Base-by-base conservation (phyloP, 2,888 invertebrate genomes). In the Eulithis prunata region DNA sequence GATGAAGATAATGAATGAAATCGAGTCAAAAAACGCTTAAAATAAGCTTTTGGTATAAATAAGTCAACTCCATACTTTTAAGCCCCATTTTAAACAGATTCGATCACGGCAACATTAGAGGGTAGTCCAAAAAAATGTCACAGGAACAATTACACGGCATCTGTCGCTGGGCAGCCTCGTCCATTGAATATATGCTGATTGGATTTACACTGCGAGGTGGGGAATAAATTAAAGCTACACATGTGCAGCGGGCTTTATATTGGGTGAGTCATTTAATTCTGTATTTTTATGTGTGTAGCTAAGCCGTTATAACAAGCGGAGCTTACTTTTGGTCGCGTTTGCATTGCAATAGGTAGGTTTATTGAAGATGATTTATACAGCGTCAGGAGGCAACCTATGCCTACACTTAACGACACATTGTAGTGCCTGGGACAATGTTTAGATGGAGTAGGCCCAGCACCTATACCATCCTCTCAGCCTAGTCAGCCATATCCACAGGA, bases 121-220 rank as follows among this genome's bases (percentile, higher is more conserved):
- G 79, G 84, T 81, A 62, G 54, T 54, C 38, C 54, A 81, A 87
- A 92, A 90, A 92, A 90, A 89, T 87, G 90, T 88, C 90, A 81
- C 86, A 85, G 87, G 89, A 88, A 89, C 92, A 90, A 92, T 93
- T 93, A 91, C 88, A 85, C 83, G 89, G 90, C 92, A 93, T 91
- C 91, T 91, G 91, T 89, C 90, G 88, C 80, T 76, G 71, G 66
- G 61, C 63, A 57, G 59, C 53, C 64, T 61, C 73, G 28, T 51
- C 69, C 75, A 75, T 77, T 76, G 82, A 88, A 90, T 91, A 87
- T 91, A 91, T 91, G 90, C 85, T 91, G 91, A 91, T 92, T 90
- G 90, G 88, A 91, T 91, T 88, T 85, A 75, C 83, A 74, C 80
- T 62, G 73, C 81, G 78, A 83, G 83, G 81, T 80, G 78, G 68